These are phyloP conservation scores for Ranitomeya imitator DNA, from an alignment of 2,113 vertebrate species.

Conservation along the genomic window DNA sequence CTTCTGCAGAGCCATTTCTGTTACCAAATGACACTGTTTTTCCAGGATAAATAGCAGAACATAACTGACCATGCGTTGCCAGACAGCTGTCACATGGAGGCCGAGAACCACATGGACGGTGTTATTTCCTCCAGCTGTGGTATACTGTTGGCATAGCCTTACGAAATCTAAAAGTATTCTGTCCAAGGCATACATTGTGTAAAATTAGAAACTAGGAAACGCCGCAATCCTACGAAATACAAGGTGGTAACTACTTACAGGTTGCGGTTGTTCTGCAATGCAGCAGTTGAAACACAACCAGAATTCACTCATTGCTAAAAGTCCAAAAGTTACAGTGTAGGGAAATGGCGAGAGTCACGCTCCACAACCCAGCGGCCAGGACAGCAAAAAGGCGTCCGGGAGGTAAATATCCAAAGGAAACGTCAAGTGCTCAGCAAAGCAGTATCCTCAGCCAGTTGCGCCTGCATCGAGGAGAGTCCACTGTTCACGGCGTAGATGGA, in stretches of 20 bases:
- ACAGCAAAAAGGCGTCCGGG: not conserved
- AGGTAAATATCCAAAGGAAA: not conserved
- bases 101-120: not conserved
- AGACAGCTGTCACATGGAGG: not conserved
- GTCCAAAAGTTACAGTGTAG: constrained; percentile 61
- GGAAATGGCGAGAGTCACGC: not conserved
- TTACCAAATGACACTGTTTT: not conserved
- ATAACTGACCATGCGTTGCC: not conserved
- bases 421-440: constrained; percentile 21
- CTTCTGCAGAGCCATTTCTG: not conserved
- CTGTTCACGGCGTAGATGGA: not conserved
- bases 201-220: not conserved
- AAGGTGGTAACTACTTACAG: constrained; percentile 74
- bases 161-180: not conserved
- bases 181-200: not conserved
- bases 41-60: not conserved
- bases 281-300: constrained; percentile 95
- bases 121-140: not conserved
- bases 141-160: not conserved
- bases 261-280: constrained; percentile 87
- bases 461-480: constrained; percentile 9
- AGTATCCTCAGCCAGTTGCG: constrained; percentile 6
- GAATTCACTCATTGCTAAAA: constrained; percentile 84
- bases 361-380: not conserved
- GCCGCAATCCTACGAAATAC: not conserved